Percentiles rank a stretch among this genome's conserved stretches.
These are phyloP conservation scores for Diphyllodes magnificus DNA, from an alignment of 2,113 vertebrate species.

Conservation along the genomic window DNA sequence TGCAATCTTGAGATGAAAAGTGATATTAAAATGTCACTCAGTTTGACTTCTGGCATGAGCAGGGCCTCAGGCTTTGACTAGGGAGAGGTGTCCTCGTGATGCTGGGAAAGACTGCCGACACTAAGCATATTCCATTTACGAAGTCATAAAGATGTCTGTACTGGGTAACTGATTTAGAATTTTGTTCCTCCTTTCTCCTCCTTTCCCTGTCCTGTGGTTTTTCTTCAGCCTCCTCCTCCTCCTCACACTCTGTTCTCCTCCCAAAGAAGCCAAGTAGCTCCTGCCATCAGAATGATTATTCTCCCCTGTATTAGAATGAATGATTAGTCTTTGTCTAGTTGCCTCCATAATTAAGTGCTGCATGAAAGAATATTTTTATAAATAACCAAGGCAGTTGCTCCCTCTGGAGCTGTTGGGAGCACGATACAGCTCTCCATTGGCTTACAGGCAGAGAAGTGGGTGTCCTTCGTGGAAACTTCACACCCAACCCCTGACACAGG, in stretches of 20 bases:
- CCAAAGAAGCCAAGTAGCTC: not conserved
- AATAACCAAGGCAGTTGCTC: not conserved
- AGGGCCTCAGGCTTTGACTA: not conserved
- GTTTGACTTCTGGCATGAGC: not conserved
- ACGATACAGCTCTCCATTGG: not conserved
- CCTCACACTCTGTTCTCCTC: not conserved
- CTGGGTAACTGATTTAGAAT: conserved; percentile 26
- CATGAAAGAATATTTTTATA: conserved; percentile 26
- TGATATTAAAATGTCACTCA: not conserved
- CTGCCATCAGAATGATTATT: not conserved
- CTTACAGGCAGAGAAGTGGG: not conserved
- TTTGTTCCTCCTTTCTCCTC: conserved; percentile 9
- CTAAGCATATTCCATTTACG: conserved; percentile 34
- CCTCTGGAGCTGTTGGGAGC: not conserved
- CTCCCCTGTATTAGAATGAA: not conserved
- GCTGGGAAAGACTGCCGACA: conserved; percentile 1
- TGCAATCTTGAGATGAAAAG: conserved; percentile 17
- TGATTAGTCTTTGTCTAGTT: conserved; percentile 45
- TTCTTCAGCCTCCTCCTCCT: not conserved
- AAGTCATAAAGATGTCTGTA: conserved; percentile 45
- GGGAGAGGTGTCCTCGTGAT: not conserved
- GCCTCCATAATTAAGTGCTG: conserved; percentile 28
- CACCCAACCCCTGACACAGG: not conserved
- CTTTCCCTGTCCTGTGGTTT: not conserved
- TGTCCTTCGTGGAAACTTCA: not conserved